phyloP scores from a whole-genome alignment of 2,888 invertebrate genomes.

The Andrena camellia region DNA sequence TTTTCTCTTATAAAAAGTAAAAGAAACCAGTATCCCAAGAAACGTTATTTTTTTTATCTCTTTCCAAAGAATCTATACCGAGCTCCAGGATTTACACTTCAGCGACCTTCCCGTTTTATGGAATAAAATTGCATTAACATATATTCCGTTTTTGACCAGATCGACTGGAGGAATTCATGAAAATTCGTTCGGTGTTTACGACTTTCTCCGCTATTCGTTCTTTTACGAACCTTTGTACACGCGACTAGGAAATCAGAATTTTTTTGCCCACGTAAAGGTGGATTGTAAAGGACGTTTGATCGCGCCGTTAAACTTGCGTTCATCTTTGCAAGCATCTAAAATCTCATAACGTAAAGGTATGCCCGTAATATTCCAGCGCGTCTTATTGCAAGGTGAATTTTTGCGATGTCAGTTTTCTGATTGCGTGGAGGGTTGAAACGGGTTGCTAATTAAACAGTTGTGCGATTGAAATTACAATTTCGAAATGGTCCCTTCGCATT shows the following conservation, averaged over 20 bases:
- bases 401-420: too few species aligned
- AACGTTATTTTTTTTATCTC: too few species aligned
- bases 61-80: too few species aligned
- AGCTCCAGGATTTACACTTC: background rate
- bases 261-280: background rate
- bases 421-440: too few species aligned
- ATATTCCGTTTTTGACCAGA: background rate
- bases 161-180: background rate
- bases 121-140: background rate
- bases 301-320: background rate
- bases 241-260: background rate
- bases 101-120: background rate
- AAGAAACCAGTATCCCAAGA: too few species aligned
- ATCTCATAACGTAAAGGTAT: background rate
- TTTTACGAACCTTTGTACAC: background rate
- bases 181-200: background rate
- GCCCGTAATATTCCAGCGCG: too few species aligned
- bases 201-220: background rate
- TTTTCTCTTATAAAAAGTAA: too few species aligned
- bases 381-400: too few species aligned
- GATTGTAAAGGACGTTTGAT: background rate
- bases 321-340: background rate
- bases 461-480: too few species aligned
- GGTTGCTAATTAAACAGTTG: too few species aligned
- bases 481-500: background rate